Percentiles rank a stretch among this genome's conserved stretches.
phyloP scores from a whole-genome alignment of 2,888 invertebrate genomes.

The Anodontia alba region DNA sequence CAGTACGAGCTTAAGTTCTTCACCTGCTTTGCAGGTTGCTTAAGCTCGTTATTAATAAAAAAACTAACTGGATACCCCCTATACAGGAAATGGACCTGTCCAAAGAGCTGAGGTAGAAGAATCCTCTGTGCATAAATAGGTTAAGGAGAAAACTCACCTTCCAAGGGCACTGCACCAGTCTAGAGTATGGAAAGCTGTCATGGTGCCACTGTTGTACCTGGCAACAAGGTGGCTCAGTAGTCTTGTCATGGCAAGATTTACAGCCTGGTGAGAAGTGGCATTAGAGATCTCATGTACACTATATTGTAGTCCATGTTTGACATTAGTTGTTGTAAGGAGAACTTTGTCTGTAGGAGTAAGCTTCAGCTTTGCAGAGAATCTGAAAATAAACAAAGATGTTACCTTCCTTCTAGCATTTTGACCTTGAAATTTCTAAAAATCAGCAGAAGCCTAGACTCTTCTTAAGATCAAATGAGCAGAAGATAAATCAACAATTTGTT shows the following conservation, averaged over 20 bases:
- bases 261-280: slow-evolving; percentile 79
- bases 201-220: slow-evolving; percentile 53
- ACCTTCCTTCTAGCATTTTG: too few relatives aligned
- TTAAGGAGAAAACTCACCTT: slow-evolving; percentile 67
- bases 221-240: slow-evolving; percentile 70
- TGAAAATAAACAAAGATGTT: slow-evolving; percentile 37
- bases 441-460: too few relatives aligned
- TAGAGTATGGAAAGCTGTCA: slow-evolving; percentile 66
- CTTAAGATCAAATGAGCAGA: too few relatives aligned
- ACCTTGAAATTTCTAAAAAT: too few relatives aligned
- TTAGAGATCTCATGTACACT: slow-evolving; percentile 75
- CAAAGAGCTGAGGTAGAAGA: too few relatives aligned
- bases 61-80: too few relatives aligned
- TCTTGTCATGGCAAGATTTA: slow-evolving; percentile 67
- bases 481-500: too few relatives aligned
- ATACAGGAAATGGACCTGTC: too few relatives aligned
- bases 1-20: too few relatives aligned
- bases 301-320: slow-evolving; percentile 73
- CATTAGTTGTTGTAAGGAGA: slow-evolving; percentile 70
- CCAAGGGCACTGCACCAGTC: slow-evolving; percentile 77
- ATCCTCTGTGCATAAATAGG: too few relatives aligned
- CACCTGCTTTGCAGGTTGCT: too few relatives aligned
- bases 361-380: slow-evolving; percentile 72
- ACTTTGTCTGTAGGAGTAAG: slow-evolving; percentile 71
- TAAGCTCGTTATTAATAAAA: too few relatives aligned